A percentile compares a stretch with the other conserved stretches of the same genome.
These are phyloP conservation scores for Magallana ariakensis DNA, from an alignment of 1,140 invertebrate genomes.

Conservation along the genomic window DNA sequence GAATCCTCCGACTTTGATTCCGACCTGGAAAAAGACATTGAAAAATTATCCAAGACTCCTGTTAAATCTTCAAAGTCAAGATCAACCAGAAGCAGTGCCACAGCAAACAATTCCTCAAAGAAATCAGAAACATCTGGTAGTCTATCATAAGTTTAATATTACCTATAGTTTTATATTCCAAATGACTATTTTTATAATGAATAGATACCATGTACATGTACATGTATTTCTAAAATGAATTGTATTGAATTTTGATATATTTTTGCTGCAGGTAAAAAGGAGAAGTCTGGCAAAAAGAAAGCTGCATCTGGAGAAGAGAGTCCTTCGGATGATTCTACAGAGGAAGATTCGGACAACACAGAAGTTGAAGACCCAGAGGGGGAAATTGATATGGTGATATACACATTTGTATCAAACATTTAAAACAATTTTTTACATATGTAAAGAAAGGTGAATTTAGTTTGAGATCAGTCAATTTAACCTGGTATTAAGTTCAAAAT, in stretches of 20 bases:
- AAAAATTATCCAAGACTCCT: constrained; percentile 53
- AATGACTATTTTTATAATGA: too few relatives aligned
- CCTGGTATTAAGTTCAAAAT: background rate
- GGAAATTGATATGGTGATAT: constrained; percentile 18
- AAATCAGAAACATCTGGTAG: constrained; percentile 9
- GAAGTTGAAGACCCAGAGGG: constrained; percentile 31
- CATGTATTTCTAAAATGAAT: too few relatives aligned
- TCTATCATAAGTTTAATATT: background rate
- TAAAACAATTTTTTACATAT: background rate
- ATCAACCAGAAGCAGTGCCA: background rate
- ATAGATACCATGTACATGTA: too few relatives aligned
- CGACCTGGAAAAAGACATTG: constrained; percentile 55
- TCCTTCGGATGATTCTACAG: constrained; percentile 31
- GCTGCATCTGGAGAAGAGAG: constrained; percentile 16
- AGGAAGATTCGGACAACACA: constrained; percentile 28
- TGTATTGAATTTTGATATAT: background rate
- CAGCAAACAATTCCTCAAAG: background rate
- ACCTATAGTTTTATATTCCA: too few relatives aligned
- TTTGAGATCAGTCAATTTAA: background rate
- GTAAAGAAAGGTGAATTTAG: background rate
- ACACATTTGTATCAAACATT: too few relatives aligned
- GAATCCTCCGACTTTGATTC: constrained; percentile 52
- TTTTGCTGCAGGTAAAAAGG: background rate
- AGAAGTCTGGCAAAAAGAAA: constrained; percentile 47
- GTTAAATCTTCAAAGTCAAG: background rate